Percentiles rank a stretch among this genome's conserved stretches.
Conservation (phyloP, 92 coral and sea anemone species). For the Zoanthus sansibaricus region DNA sequence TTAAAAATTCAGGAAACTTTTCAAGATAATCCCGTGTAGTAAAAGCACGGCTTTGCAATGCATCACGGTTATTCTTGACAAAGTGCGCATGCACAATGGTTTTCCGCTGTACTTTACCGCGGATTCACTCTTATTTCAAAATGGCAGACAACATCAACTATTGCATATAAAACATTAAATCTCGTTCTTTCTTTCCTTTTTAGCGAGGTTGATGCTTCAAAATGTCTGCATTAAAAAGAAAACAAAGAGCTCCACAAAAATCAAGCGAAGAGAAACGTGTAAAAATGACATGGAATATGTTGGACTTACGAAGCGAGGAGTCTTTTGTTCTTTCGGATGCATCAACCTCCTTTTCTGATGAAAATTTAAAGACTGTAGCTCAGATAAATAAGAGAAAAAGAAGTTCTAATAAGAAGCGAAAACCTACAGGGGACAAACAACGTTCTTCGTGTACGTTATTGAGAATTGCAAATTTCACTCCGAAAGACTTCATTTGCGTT, state of each 20-base stretch:
- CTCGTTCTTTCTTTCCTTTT: background rate
- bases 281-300: slow-evolving; percentile 78
- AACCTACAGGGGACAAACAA: background rate
- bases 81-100: slow-evolving; percentile 17
- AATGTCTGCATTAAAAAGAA: slow-evolving; percentile 81
- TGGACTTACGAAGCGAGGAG: slow-evolving; percentile 43
- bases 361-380: background rate
- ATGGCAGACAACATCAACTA: slow-evolving; percentile 8
- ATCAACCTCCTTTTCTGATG: background rate
- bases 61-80: slow-evolving; percentile 1
- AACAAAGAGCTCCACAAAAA: slow-evolving; percentile 64
- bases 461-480: slow-evolving; percentile 5
- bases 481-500: slow-evolving; percentile 23
- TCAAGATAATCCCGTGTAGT: slow-evolving; percentile 60
- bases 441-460: background rate
- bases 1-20: slow-evolving; percentile 37
- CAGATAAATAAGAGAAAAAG: slow-evolving; percentile 28
- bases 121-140: slow-evolving; percentile 15
- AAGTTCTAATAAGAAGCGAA: slow-evolving; percentile 7
- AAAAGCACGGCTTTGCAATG: slow-evolving; percentile 46
- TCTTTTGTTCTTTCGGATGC: slow-evolving; percentile 28
- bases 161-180: background rate
- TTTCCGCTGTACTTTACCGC: slow-evolving; percentile 24
- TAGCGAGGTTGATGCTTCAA: background rate
- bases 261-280: slow-evolving; percentile 68